Base-by-base conservation (phyloP, 2,797 vertebrate genomes). In the Diplodus sargus region DNA sequence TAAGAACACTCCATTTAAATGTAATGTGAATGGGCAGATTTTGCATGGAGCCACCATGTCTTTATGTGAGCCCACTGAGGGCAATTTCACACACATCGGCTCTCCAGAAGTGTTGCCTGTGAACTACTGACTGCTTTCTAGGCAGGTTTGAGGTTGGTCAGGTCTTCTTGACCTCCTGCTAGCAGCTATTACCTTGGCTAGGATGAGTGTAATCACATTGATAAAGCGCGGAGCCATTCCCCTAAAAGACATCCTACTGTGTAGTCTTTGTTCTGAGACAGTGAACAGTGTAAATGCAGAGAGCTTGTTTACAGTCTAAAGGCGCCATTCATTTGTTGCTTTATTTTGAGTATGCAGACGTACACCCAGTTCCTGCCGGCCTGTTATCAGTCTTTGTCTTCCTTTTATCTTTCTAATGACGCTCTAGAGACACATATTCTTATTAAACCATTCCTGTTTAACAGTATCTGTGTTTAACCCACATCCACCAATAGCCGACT, bases 161-260 rank as follows among this genome's bases (percentile, higher is more conserved):
- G 82, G 83, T 85, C 68, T 61, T 68, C 30, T 57, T 83, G 83
- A 74, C 86, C 84, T 79, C 82, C 86, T 67, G 56, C 77, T 25
- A 56, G 60, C 70, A 63, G 60, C 58, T 59, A 12, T 79, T 83
- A 83, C 74, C 72, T 71, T 85, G 74, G 43, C 84, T 78, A 28
- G 16, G 45, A 69, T 56, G 60, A 18, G 79, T 87, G 72, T 85
- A 86, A 82, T 89, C 78, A 76, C 65, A 79, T 8, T 80, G 83
- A 85, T 90, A 76, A 80, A 66, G 15, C 59, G 18, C 11, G 20
- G 51, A 75, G 87, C 60, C 70, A 12, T 76, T 83, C 47, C 30
- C 14, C 23, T 12, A n/a, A 61, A 78, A 74, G 76, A 72, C 2
- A 3, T 59, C 79, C 69, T 45, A 17, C 62, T 23, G 75, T 69